phyloP scores from a whole-genome alignment of 1,140 invertebrate species.

The Drosophila bipectinata region DNA sequence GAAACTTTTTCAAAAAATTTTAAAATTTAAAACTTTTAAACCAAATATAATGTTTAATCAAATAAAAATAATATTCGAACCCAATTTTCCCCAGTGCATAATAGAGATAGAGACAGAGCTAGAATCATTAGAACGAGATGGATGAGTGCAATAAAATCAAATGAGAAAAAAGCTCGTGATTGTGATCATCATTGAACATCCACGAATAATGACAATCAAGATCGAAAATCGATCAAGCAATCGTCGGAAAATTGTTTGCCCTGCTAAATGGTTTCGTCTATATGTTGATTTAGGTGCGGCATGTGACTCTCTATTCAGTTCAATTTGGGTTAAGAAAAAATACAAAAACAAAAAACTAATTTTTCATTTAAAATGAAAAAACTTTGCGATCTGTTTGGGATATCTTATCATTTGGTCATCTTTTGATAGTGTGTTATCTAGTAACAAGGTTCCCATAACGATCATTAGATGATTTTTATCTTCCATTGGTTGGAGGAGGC shows the following conservation, averaged over 20 bases:
- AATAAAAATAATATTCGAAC: too few species aligned
- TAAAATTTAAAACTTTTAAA: too few species aligned
- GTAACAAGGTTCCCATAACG: constrained; percentile 17
- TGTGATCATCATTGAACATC: constrained; percentile 25
- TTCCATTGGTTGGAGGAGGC: not conserved
- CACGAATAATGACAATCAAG: constrained; percentile 19
- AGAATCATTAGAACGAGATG: not conserved
- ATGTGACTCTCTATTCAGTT: constrained; percentile 7
- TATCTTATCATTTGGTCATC: constrained; percentile 16
- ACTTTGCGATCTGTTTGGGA: constrained; percentile 1
- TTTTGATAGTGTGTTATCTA: constrained; percentile 24
- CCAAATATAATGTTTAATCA: too few species aligned
- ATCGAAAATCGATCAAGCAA: constrained; percentile 4
- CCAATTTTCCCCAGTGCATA: constrained; percentile 2
- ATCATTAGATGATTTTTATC: constrained; percentile 41
- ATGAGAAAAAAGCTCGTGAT: constrained; percentile 39
- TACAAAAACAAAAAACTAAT: not conserved
- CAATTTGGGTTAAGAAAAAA: not conserved
- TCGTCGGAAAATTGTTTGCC: constrained; percentile 8
- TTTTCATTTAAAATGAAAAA: not conserved
- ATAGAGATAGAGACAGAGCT: not conserved
- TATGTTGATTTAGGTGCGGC: constrained; percentile 7
- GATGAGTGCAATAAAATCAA: constrained; percentile 29
- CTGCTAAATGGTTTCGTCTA: constrained; percentile 4
- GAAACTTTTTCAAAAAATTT: too few species aligned